Evolutionary conservation across 2,888 invertebrate species (phyloP), one percentile per base, ranked within the genome.

Genomic region (Brachypalpus laphriformis): DNA sequence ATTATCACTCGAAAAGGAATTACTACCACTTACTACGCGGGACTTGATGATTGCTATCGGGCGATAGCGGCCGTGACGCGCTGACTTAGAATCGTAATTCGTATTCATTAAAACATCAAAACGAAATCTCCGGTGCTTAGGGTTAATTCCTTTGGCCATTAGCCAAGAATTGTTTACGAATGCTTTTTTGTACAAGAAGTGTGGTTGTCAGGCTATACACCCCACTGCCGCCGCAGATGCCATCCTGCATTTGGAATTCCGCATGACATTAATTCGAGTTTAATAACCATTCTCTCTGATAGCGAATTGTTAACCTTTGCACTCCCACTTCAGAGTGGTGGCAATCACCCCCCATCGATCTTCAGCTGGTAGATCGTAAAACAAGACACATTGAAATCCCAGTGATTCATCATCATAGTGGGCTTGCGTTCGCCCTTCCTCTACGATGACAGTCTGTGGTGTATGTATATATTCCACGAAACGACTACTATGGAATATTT

Each of bases 221-320:
- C 0, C 7, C 20, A n/a, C 18, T 1, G 2, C 25, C 8, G 16
- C 22, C 31, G 11, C 25, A 57, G 11, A 40, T 57, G 65, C 45
- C 54, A n/a, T 31, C 31, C 9, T 70, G 61, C 61, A 65, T 63
- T 51, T 31, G 25, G 49, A 18, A 61, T 47, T 40, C 42, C 65
- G 54, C 70, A 70, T 68, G 68, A 74, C 78, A 75, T 75, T 83
- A 80, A 83, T 80, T 80, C 63, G 65, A 70, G 59, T 80, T 83
- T 80, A 83, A 83, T 80, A 80, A 63, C 65, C 56, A 70, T n/a
- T n/a, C 49, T 74, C 59, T 42, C 20, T 68, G 63, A 65, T 51
- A 63, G 49, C 37, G 68, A 72, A 51, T 47, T 72, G 82, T 54
- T 72, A 74, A 78, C 82, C 74, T 78, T 78, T n/a, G 16, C 72